Base-by-base conservation (phyloP, 2,888 invertebrate species). In the Halocaridina rubra region DNA sequence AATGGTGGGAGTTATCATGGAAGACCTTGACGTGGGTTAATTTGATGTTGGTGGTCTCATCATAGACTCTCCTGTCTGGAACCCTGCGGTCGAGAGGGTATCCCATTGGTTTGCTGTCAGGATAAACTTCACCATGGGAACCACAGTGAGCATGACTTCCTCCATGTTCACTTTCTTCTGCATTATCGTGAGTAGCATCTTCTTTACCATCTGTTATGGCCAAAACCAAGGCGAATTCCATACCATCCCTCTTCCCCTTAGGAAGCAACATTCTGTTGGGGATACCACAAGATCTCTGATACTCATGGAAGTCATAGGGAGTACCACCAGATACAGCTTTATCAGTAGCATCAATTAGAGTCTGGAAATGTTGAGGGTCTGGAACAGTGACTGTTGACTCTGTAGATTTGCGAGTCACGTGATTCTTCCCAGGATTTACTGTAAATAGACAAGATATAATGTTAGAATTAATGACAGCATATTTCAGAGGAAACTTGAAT, bases 91-190 rank as follows among this genome's bases (percentile, higher is more conserved):
- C 94, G 92, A 95, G 94, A 13, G 97, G 97, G 92, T 93, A 97
- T 69, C 96, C 96, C 96, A 96, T 96, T 3, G 95, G 91, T 81
- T 95, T 93, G 33, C 93, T 92, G 91, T 97, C 95, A 67, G 94
- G 91, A 33, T 90, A 92, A 69, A 89, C 92, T 89, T 53, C 53
- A 1, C 77, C 91, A 90, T 93, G 86, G 92, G 84, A 93, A 92
- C 76, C 93, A 92, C 78, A 93, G 86, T 75, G 92, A 67, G 80
- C 88, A 19, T 85, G 89, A 90, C 53, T 29, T 7, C 64, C 74
- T n/a, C 29, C 61, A 8, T 27, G 27, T 16, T 84, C 59, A 8
- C 72, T 46, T 2, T 71, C 74, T 2, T 84, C 84, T 4, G 53
- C 16, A 5, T 30, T 61, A n/a, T 74, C 64, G 61, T 87, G 84